Evolutionary conservation across 1,140 invertebrate species (phyloP).

Genomic region (Bicyclus anynana): DNA sequence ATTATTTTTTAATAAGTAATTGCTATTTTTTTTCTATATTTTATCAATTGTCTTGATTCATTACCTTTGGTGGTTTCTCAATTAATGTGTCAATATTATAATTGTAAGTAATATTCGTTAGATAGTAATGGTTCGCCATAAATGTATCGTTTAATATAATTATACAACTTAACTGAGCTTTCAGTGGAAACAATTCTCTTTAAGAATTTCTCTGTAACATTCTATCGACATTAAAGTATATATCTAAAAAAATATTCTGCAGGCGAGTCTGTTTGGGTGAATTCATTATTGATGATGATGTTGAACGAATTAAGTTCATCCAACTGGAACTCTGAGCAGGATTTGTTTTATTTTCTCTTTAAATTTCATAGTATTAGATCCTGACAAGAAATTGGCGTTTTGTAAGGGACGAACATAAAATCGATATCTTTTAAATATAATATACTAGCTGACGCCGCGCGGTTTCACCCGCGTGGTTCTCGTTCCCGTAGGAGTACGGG

Average conservation of each 20-base stretch:
- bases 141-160: slow-evolving; percentile 45
- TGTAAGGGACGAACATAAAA: no score
- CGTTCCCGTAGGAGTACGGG: no score
- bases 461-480: no score
- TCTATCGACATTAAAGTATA: slow-evolving; percentile 68
- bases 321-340: neutral
- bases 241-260: slow-evolving; percentile 35
- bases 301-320: no score
- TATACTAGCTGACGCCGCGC: no score
- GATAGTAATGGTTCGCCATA: slow-evolving; percentile 58
- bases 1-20: neutral
- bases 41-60: slow-evolving; percentile 41
- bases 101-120: slow-evolving; percentile 57
- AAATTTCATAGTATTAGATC: no score
- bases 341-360: neutral
- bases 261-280: slow-evolving; percentile 1
- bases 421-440: no score
- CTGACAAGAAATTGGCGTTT: no score
- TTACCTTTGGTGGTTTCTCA: slow-evolving; percentile 58
- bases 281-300: neutral
- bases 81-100: slow-evolving; percentile 68
- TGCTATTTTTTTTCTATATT: slow-evolving; percentile 33
- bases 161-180: slow-evolving; percentile 55
- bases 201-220: slow-evolving; percentile 65
- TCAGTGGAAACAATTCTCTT: slow-evolving; percentile 54